These are phyloP conservation scores for Mesitornis unicolor DNA, from an alignment of 2,113 vertebrate genomes.

Conservation along the genomic window DNA sequence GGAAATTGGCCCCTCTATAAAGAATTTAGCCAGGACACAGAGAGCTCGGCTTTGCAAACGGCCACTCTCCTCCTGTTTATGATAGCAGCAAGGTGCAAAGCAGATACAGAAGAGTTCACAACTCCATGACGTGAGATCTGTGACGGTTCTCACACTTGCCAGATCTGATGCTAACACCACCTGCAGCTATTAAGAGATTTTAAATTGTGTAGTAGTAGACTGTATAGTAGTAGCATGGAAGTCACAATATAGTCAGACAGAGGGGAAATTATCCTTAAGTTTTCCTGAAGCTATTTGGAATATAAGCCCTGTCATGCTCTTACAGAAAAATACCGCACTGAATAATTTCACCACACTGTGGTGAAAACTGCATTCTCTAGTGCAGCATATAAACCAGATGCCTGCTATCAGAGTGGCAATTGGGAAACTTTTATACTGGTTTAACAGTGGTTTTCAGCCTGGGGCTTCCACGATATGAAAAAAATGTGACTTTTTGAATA, in stretches of 20 bases:
- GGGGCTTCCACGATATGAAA: neutral
- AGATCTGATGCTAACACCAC: neutral
- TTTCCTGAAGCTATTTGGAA: neutral
- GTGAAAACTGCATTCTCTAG: neutral
- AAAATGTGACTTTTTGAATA: neutral
- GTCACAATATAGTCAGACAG: neutral
- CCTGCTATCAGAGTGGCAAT: neutral
- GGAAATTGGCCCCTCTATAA: slow-evolving; percentile 52
- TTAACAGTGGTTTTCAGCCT: neutral
- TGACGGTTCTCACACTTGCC: slow-evolving; percentile 18
- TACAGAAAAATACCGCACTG: neutral
- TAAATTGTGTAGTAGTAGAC: neutral
- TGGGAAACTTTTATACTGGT: neutral
- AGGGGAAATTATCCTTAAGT: neutral
- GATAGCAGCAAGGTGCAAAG: slow-evolving; percentile 31
- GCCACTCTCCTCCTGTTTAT: neutral
- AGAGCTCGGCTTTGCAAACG: neutral
- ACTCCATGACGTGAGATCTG: neutral
- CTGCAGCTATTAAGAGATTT: neutral
- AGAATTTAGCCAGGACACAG: slow-evolving; percentile 12
- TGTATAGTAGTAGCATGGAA: neutral
- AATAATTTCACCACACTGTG: neutral
- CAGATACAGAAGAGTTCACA: slow-evolving; percentile 31
- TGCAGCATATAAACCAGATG: neutral
- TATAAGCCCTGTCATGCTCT: neutral